Evolutionary conservation across 2,797 vertebrate species (phyloP), one percentile per base, ranked within the genome.

Genomic region (Pelobates cultripes): DNA sequence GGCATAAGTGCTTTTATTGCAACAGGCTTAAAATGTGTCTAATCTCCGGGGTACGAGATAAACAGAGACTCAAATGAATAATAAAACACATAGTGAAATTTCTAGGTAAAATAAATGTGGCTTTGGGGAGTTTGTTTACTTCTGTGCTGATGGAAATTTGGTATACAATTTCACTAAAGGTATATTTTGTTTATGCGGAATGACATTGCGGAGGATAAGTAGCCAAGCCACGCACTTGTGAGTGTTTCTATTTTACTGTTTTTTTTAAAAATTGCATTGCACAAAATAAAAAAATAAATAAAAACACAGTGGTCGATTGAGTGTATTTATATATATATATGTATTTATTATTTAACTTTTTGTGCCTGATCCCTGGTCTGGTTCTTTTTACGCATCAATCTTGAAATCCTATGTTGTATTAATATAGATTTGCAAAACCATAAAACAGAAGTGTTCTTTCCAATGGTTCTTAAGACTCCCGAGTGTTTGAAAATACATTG

Each of bases 11-110:
- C 64, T 79, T 66, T 74, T 70, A 70, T 53, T 79, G 78, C 81
- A 83, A 79, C 77, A 75, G 77, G 81, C 81, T 74, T 79, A 75
- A 68, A 75, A 78, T 79, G 66, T 73, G 72, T 70, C 43, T 83
- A 53, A 70, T 83, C 77, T 78, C 66, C 44, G 2, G 76, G 76
- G 77, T 43, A 55, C 10, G 15, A 15, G 55, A 63, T 45, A 75
- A 83, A 70, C 80, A 71, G 55, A 68, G 51, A 43, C 43, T 74
- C 55, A n/a, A 43, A 79, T 79, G 66, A 83, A 83, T 83, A 79
- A 83, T 83, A 73, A 74, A 75, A 78, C 41, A 73, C 28, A 14
- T 43, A 69, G 47, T 57, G 81, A 74, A 44, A 70, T 68, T 78
- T 82, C 43, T 15, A 78, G 81, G 70, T 69, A 78, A 74, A 83